Conservation (phyloP, 2,888 invertebrate species). For the Gnatocerus cornutus region DNA sequence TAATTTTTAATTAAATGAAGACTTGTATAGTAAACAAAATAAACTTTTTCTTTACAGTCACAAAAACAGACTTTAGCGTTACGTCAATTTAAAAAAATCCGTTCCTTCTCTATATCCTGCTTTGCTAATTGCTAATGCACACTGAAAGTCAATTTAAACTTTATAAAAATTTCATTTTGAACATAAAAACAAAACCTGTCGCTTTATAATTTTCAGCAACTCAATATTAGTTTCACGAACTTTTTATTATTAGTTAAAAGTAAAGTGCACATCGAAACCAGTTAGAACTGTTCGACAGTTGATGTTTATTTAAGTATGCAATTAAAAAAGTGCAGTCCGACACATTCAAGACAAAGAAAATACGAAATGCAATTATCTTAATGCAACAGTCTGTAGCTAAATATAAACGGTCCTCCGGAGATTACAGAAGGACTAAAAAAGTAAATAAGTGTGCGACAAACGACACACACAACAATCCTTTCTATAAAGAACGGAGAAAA, state of each 20-base stretch:
- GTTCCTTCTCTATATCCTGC: too few species aligned
- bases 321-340: conserved; percentile 12
- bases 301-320: conserved; percentile 13
- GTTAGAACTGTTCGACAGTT: conserved; percentile 2
- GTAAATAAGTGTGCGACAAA: conserved; percentile 33
- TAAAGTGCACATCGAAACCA: background rate
- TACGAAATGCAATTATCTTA: conserved; percentile 31
- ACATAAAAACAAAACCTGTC: background rate
- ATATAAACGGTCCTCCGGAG: conserved; percentile 30
- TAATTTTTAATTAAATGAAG: too few species aligned
- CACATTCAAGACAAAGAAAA: conserved; percentile 8
- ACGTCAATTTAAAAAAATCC: too few species aligned
- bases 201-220: conserved; percentile 1
- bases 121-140: too few species aligned
- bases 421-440: conserved; percentile 22
- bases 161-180: background rate
- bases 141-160: background rate
- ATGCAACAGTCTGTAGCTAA: conserved; percentile 31
- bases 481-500: conserved; percentile 13
- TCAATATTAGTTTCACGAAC: background rate
- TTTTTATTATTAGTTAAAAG: conserved; percentile 1
- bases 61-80: too few species aligned
- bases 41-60: too few species aligned
- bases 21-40: too few species aligned
- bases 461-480: conserved; percentile 24